Conservation (phyloP, 2,797 vertebrate species). For the Phyllotis vaccarum region DNA sequence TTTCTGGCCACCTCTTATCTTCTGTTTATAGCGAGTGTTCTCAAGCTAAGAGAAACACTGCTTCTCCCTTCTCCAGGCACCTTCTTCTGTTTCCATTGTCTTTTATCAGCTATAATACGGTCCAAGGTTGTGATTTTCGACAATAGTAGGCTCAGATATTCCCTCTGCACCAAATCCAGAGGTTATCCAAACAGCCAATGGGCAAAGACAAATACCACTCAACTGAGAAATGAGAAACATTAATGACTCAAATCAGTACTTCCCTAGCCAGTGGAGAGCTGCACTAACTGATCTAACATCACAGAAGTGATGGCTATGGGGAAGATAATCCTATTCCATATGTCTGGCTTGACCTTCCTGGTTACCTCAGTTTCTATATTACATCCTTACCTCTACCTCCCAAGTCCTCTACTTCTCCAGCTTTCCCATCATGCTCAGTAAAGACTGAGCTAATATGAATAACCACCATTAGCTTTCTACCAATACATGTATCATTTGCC, state of each 20-base stretch:
- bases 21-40: not conserved
- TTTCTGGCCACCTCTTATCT: conserved; percentile 78
- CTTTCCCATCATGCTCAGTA: conserved; percentile 11
- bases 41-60: conserved; percentile 42
- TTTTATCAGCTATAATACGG: conserved; percentile 57
- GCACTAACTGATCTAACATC: not conserved
- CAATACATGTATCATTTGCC: not conserved
- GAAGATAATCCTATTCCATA: not conserved
- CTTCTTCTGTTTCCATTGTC: conserved; percentile 44
- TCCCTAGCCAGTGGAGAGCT: conserved; percentile 13
- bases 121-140: conserved; percentile 51
- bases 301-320: not conserved
- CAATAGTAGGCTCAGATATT: conserved; percentile 17
- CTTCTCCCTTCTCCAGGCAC: conserved; percentile 26
- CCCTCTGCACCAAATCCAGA: conserved; percentile 30
- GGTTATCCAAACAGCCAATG: conserved; percentile 69
- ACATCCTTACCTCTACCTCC: not conserved
- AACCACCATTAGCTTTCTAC: not conserved
- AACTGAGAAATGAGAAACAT: conserved; percentile 10
- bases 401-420: not conserved
- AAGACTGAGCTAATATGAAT: not conserved
- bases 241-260: conserved; percentile 3
- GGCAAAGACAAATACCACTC: conserved; percentile 33
- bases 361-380: not conserved
- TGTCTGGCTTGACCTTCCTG: not conserved